Percentiles rank a stretch among this genome's conserved stretches.
These are phyloP conservation scores for Craseonycteris thonglongyai DNA, from an alignment of 2,113 vertebrate genomes.

Conservation along the genomic window DNA sequence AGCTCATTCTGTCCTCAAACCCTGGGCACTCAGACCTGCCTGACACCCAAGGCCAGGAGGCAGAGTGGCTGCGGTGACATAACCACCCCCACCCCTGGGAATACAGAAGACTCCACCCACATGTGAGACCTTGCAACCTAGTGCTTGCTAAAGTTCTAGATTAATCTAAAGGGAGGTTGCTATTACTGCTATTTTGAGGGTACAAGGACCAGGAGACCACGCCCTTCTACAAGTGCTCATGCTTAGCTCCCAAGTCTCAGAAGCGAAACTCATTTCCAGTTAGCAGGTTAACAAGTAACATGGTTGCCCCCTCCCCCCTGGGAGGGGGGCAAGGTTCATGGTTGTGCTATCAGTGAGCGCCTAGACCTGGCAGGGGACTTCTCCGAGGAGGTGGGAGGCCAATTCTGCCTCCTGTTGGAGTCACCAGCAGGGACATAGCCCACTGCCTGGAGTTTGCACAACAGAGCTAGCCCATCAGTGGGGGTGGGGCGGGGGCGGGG, in stretches of 20 bases:
- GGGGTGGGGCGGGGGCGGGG: not conserved
- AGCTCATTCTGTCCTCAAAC: not conserved
- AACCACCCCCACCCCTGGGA: not conserved
- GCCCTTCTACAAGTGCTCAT: not conserved
- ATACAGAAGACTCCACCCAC: not conserved
- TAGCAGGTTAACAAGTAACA: not conserved
- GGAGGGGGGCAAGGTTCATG: not conserved
- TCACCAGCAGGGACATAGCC: not conserved
- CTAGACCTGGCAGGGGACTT: not conserved
- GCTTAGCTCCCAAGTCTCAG: not conserved
- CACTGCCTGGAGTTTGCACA: not conserved
- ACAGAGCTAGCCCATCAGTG: not conserved
- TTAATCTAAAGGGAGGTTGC: not conserved
- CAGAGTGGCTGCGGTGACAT: not conserved
- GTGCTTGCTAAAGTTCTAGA: not conserved
- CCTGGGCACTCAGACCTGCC: not conserved
- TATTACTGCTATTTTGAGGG: not conserved
- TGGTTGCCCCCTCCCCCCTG: not conserved
- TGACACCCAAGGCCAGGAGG: not conserved
- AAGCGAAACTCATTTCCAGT: not conserved
- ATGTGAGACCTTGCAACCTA: not conserved
- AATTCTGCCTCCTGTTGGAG: not conserved
- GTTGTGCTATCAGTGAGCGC: accelerated
- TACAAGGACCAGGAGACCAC: not conserved
- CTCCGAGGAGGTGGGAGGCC: not conserved